Evolutionary conservation across 2,113 vertebrate species (phyloP).

Genomic region (Eira barbara): DNA sequence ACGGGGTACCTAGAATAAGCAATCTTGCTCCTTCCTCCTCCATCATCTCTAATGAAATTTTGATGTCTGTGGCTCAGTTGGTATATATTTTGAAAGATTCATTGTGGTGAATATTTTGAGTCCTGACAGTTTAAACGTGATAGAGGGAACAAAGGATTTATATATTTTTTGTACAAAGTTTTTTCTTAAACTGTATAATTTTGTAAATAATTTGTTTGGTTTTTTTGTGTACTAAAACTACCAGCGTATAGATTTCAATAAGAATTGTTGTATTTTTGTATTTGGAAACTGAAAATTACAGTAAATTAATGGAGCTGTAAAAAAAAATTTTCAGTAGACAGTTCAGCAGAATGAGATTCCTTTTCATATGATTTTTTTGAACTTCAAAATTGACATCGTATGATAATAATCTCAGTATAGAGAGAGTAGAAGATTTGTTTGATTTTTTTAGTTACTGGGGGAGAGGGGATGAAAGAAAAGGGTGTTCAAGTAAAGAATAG

Average conservation of each 20-base stretch:
- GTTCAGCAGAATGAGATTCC: slow-evolving; percentile 80
- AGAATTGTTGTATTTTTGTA: slow-evolving; percentile 92
- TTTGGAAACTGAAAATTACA: slow-evolving; percentile 83
- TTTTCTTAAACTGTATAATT: slow-evolving; percentile 90
- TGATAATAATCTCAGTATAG: neutral
- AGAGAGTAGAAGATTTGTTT: slow-evolving; percentile 55
- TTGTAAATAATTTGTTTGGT: slow-evolving; percentile 88
- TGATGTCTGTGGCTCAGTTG: slow-evolving; percentile 80
- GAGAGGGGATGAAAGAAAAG: neutral
- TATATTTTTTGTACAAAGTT: slow-evolving; percentile 90
- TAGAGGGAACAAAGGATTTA: slow-evolving; percentile 89
- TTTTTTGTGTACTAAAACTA: slow-evolving; percentile 88
- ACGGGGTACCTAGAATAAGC: slow-evolving; percentile 29
- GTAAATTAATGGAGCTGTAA: slow-evolving; percentile 83
- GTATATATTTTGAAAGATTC: slow-evolving; percentile 80
- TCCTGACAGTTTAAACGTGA: slow-evolving; percentile 81
- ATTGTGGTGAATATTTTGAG: slow-evolving; percentile 78
- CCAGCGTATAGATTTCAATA: slow-evolving; percentile 88
- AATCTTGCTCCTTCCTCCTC: slow-evolving; percentile 80
- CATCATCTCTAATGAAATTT: slow-evolving; percentile 70
- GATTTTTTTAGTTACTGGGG: slow-evolving; percentile 14
- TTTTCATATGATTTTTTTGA: slow-evolving; percentile 87
- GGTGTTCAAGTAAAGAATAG: slow-evolving; percentile 37
- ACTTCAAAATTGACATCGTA: slow-evolving; percentile 60
- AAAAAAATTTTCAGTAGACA: slow-evolving; percentile 79